Conservation (phyloP, 30 jellyfish, hydroid and myxozoan genomes). For the Hydractinia echinata region DNA sequence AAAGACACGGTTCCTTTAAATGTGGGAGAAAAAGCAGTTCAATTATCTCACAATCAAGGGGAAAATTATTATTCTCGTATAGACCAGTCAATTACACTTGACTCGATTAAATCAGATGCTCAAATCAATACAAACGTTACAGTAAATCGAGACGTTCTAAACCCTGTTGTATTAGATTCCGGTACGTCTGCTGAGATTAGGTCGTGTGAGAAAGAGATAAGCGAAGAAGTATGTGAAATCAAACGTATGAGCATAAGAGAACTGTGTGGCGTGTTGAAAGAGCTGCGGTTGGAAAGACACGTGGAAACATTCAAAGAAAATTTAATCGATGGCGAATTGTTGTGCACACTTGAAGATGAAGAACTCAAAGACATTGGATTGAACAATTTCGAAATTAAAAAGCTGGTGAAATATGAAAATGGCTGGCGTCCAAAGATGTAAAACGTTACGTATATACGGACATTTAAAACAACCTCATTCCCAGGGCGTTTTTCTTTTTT, state of each 20-base stretch:
- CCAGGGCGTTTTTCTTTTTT: too few relatives aligned
- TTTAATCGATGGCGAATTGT: conserved; percentile 72
- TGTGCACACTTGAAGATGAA: conserved; percentile 45
- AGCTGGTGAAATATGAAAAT: conserved; percentile 36
- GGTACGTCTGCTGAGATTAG: too few relatives aligned
- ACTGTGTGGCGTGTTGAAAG: conserved; percentile 33
- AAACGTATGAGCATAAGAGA: conserved; percentile 28
- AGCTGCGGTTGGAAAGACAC: conserved; percentile 44
- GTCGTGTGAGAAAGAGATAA: too few relatives aligned
- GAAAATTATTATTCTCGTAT: too few relatives aligned
- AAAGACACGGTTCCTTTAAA: too few relatives aligned
- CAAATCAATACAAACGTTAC: too few relatives aligned
- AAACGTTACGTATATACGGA: background rate
- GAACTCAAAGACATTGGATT: conserved; percentile 46
- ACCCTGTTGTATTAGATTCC: too few relatives aligned
- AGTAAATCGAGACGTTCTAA: too few relatives aligned
- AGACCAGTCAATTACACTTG: too few relatives aligned
- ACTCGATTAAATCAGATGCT: too few relatives aligned
- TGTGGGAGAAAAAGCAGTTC: too few relatives aligned
- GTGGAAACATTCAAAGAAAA: conserved; percentile 41
- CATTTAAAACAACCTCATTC: background rate
- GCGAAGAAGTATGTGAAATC: background rate
- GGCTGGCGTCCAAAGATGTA: conserved; percentile 78
- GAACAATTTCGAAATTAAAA: conserved; percentile 55
- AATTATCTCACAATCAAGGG: too few relatives aligned